phyloP scores from a whole-genome alignment of 2,797 vertebrate species.

The Takifugu rubripes region DNA sequence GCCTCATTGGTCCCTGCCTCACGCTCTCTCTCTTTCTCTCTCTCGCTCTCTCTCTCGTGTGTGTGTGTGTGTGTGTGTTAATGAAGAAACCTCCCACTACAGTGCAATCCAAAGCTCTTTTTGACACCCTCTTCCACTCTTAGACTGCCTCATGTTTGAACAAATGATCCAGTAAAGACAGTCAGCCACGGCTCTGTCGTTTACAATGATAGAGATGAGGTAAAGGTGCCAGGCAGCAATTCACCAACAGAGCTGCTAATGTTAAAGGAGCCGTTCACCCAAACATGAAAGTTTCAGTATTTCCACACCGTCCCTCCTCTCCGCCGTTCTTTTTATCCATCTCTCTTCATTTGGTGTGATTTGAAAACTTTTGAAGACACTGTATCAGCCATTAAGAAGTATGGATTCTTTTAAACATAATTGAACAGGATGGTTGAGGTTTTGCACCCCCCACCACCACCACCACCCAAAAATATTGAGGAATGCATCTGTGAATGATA shows the following conservation, averaged over 20 bases:
- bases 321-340: no score
- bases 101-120: conserved; percentile 63
- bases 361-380: no score
- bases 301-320: no score
- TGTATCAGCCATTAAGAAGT: neutral
- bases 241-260: conserved; percentile 3
- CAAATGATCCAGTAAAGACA: conserved; percentile 64
- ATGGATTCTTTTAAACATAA: neutral
- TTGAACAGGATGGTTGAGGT: neutral
- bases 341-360: no score
- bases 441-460: neutral
- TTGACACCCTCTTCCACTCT: conserved; percentile 55
- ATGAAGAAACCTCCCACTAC: conserved; percentile 38
- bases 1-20: conserved; percentile 76
- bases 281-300: neutral
- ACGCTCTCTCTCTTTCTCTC: conserved; percentile 53
- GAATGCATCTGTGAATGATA: neutral
- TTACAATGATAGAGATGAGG: conserved; percentile 43
- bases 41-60: neutral
- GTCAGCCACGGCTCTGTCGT: conserved; percentile 43
- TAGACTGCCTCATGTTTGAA: conserved; percentile 58
- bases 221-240: conserved; percentile 11
- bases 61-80: conserved; percentile 39
- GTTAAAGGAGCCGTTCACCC: neutral
- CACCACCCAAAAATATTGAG: neutral